Percentiles rank a stretch among this genome's conserved stretches.
Conservation (phyloP, 30 jellyfish, hydroid and myxozoan species). For the Turritopsis dohrnii region DNA sequence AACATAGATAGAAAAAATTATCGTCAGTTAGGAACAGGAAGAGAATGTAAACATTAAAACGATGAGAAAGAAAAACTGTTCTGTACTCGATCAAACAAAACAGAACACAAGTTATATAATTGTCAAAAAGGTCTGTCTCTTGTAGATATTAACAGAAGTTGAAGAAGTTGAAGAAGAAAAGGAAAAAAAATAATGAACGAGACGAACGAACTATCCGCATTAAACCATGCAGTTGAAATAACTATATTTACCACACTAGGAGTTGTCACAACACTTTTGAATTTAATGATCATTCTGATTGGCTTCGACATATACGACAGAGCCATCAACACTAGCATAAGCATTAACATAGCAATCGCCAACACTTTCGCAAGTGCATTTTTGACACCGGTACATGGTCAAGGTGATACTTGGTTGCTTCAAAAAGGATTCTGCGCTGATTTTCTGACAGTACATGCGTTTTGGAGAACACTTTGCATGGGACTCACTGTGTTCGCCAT, state of each 20-base stretch:
- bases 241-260: constrained; percentile 13
- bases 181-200: background rate
- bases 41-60: background rate
- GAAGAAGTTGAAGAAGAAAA: too few species aligned
- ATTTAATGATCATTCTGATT: background rate
- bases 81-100: too few species aligned
- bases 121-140: too few species aligned
- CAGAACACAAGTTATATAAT: background rate
- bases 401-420: constrained; percentile 30
- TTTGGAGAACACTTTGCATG: constrained; percentile 3
- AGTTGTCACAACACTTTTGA: background rate
- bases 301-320: constrained; percentile 11
- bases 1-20: too few species aligned
- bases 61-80: background rate
- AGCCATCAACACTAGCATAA: background rate
- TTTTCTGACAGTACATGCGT: constrained; percentile 13
- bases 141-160: background rate
- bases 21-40: background rate
- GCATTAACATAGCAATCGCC: background rate
- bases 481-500: background rate
- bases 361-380: background rate
- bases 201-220: background rate
- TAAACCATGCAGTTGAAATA: background rate
- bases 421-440: background rate
- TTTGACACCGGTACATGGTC: constrained; percentile 13